Evolutionary conservation across 2,113 vertebrate species (phyloP), one percentile per base, ranked within the genome.

Genomic region (Cygnus atratus): DNA sequence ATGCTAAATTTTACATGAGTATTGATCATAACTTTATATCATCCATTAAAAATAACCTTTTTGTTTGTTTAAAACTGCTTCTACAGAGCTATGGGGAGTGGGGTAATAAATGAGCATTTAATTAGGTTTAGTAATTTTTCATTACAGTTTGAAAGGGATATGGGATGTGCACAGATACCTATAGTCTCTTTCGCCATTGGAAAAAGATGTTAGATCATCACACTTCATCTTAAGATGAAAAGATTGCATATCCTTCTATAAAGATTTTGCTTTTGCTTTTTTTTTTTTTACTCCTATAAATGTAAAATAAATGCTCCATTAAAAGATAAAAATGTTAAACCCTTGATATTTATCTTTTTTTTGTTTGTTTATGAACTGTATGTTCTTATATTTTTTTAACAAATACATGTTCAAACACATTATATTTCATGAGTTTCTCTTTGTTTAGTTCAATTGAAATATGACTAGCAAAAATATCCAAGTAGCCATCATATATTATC

Each of bases 1-100:
- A 72, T 87, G 59, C 16, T 97, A 90, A 97, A 96, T 97, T 96
- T 97, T 98, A 58, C 81, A 97, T 96, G 88, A 97, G 87, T 97
- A 97, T 98, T 95, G 95, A 98, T 97, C 94, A 95, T 93, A 92
- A 94, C 70, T 95, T 92, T 96, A 86, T 94, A 96, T 91, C 50
- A 96, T 96, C 86, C 33, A 80, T 96, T 97, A 97, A 61, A 95
- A 94, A 95, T 73, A 85, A 59, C 31, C 44, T 75, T 88, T 97
- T 87, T 96, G 66, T 95, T 97, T 81, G 73, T 92, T 96, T 72
- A 84, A 59, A 70, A 85, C 28, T 93, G 26, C 39, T 94, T 77
- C 59, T 80, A 31, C 59, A 84, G 72, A 76, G 9, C 55, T 61
- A 37, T 24, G n/a, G 50, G 39, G 62, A 39, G 26, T 22, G 26